phyloP scores from a whole-genome alignment of 2,113 vertebrate species.

The Puntigrus tetrazona region DNA sequence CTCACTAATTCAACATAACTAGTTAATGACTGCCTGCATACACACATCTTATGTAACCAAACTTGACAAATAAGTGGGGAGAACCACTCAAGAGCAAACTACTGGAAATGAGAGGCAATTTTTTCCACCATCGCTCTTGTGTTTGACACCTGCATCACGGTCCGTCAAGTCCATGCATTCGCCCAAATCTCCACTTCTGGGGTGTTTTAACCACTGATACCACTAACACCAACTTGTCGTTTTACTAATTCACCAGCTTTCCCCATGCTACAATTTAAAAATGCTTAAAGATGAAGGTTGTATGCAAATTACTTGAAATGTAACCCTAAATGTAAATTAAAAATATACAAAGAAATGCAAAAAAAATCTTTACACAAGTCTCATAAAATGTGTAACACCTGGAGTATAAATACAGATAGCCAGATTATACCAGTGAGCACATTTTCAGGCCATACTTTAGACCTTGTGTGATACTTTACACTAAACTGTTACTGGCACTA shows the following conservation, averaged over 20 bases:
- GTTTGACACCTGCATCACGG: slow-evolving; percentile 12
- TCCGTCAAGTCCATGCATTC: neutral
- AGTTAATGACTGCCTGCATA: slow-evolving; percentile 50
- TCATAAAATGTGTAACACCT: neutral
- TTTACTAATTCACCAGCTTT: slow-evolving; percentile 6
- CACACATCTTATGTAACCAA: slow-evolving; percentile 51
- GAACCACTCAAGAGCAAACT: slow-evolving; percentile 20
- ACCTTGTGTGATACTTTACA: neutral
- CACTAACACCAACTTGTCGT: neutral
- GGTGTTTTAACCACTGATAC: slow-evolving; percentile 4
- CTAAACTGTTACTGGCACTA: neutral
- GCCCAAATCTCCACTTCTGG: neutral
- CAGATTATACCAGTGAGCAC: neutral
- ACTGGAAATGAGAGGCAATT: slow-evolving; percentile 7
- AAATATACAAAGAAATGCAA: neutral
- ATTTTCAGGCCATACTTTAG: neutral
- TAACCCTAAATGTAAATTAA: neutral
- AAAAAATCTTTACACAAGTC: neutral
- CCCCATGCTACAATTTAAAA: too few species aligned
- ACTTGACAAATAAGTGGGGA: slow-evolving; percentile 26
- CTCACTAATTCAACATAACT: slow-evolving; percentile 55
- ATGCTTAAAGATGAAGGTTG: too few species aligned
- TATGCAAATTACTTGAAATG: neutral
- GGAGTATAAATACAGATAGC: neutral
- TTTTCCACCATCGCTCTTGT: neutral